Base-by-base conservation (phyloP, 2,888 invertebrate species). In the Ligdia adustata region DNA sequence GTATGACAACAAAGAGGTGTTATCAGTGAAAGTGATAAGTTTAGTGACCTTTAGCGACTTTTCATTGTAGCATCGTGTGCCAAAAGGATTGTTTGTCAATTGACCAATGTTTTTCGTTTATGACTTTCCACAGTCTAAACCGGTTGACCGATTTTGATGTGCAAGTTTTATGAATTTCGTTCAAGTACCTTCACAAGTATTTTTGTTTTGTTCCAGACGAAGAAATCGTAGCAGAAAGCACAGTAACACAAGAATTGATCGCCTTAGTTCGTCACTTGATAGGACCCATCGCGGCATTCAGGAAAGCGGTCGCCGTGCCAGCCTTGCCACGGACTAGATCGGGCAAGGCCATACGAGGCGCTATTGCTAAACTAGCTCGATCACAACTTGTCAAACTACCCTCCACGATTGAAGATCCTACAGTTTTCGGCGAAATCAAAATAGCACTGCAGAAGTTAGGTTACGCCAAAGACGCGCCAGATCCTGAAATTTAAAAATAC, bases 281-380 rank as follows among this genome's bases (percentile, higher is more conserved):
- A 37, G 97, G 97, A 0, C 97, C 98, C 0, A 97, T 98, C 4
- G 98, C 98, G 1, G 93, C 97, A 0, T 97, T 98, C 77, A 93
- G 95, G 54, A 89, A 95, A 57, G 95, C 95, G 0, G 93, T 94
- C 0, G 92, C 95, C 0, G 96, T 98, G 0, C 93, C 92, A 9
- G 96, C 93, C 0, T 80, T 98, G 27, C 98, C 98, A 0, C 93
- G 97, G 47, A 98, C 98, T 0, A 92, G 98, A 38, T 98, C 98
- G 57, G 86, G 92, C 46, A 69, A 92, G 47, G 84, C 82, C 0
- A 89, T 96, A 13, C 91, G 98, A 20, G 96, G 96, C 71, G 94
- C 96, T 0, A 95, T 98, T 57, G 92, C 97, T 0, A 95, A 96
- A 69, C 90, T 98, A 67, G 97, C 98, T 1, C 92, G 94, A 37